Percentiles rank a stretch among this genome's conserved stretches.
phyloP scores from a whole-genome alignment of 2,888 invertebrate species.

The Plebejus melissa region DNA sequence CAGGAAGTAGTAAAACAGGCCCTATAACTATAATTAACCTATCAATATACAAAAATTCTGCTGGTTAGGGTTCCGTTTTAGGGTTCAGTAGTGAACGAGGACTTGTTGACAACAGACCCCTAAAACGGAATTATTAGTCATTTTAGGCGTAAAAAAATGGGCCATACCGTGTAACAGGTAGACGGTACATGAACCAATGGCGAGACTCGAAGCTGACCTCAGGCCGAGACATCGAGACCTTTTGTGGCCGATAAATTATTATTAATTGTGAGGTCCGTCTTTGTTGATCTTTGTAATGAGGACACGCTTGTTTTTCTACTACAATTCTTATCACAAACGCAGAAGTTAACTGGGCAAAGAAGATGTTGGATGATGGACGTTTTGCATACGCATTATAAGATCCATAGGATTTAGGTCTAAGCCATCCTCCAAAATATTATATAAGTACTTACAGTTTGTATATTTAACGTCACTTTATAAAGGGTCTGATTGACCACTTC shows the following conservation, averaged over 20 bases:
- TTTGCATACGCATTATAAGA: not conserved
- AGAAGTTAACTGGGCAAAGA: not conserved
- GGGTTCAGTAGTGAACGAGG: too few species aligned
- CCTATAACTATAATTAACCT: too few species aligned
- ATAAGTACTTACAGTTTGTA: not conserved
- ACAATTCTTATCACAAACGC: not conserved
- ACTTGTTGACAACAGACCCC: too few species aligned
- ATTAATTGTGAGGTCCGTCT: conserved; percentile 36
- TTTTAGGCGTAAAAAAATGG: conserved; percentile 30
- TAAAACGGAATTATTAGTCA: not conserved
- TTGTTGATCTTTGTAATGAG: conserved; percentile 27
- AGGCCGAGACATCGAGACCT: conserved; percentile 39
- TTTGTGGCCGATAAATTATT: conserved; percentile 40
- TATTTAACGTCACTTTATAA: too few species aligned
- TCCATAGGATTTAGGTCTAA: not conserved
- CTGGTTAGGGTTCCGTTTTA: too few species aligned
- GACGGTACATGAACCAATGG: conserved; percentile 50
- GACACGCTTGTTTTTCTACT: conserved; percentile 17
- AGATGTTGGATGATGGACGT: not conserved
- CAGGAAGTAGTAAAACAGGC: too few species aligned
- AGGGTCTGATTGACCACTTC: too few species aligned
- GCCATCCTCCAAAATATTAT: not conserved
- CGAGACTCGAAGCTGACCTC: conserved; percentile 48
- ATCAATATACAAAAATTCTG: too few species aligned
- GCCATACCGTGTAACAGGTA: conserved; percentile 46